Evolutionary conservation across 2,888 invertebrate species (phyloP).

Genomic region (Mythimna vitellina): DNA sequence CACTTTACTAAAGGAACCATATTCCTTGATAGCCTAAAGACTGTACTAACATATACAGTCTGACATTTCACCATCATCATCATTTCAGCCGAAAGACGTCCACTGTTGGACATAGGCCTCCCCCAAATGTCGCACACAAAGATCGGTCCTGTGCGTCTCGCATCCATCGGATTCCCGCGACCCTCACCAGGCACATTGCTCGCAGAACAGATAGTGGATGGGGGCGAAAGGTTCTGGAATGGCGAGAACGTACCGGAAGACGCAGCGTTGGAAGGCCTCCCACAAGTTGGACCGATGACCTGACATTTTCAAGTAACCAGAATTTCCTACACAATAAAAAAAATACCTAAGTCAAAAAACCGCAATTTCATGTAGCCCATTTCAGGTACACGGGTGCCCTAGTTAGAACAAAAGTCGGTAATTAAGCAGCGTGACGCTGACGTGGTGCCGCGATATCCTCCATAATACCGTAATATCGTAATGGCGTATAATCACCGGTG

Average conservation of each 20-base stretch:
- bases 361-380: slow-evolving; percentile 13
- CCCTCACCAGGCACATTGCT: too few relatives aligned
- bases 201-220: too few relatives aligned
- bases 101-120: too few relatives aligned
- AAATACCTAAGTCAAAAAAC: not conserved
- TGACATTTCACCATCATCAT: too few relatives aligned
- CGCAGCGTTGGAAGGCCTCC: too few relatives aligned
- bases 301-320: not conserved
- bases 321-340: not conserved
- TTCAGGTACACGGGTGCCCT: slow-evolving; percentile 19
- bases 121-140: too few relatives aligned
- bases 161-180: too few relatives aligned
- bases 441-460: slow-evolving; percentile 44
- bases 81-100: too few relatives aligned
- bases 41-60: fast-evolving
- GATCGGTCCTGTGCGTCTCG: too few relatives aligned
- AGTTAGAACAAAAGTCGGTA: slow-evolving; percentile 60
- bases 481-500: slow-evolving; percentile 66
- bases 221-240: too few relatives aligned
- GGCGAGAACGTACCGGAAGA: too few relatives aligned
- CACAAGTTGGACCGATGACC: too few relatives aligned
- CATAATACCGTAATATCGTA: slow-evolving; percentile 63
- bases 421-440: slow-evolving; percentile 74
- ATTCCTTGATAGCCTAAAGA: not conserved
- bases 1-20: not conserved